These are phyloP conservation scores for Tipula unca DNA, from an alignment of 2,888 invertebrate species.

Conservation along the genomic window DNA sequence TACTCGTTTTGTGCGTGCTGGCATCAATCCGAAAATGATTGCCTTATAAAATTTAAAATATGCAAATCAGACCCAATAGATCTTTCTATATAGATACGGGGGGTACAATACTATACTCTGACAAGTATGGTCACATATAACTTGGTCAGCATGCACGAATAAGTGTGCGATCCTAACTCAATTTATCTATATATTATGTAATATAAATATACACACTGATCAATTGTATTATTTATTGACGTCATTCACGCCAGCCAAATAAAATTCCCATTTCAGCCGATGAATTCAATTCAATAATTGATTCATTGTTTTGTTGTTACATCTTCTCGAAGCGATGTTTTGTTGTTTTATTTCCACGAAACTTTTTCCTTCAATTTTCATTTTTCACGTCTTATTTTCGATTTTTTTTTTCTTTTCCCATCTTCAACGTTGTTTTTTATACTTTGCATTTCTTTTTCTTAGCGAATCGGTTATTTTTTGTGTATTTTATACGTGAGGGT, in stretches of 20 bases:
- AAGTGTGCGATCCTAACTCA: not conserved
- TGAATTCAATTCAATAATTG: not conserved
- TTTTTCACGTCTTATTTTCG: not conserved
- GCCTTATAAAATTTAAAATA: not conserved
- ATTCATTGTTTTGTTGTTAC: not conserved
- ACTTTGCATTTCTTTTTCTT: not conserved
- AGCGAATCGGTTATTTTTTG: not conserved
- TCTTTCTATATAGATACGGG: not conserved
- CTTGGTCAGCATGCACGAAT: too few relatives aligned
- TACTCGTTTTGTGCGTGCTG: not conserved
- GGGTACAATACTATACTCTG: not conserved
- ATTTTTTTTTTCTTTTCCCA: not conserved
- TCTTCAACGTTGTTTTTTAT: not conserved
- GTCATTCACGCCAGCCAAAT: not conserved
- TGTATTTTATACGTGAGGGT: not conserved
- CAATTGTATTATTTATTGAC: not conserved
- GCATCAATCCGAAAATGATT: not conserved
- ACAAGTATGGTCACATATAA: not conserved
- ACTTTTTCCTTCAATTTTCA: not conserved
- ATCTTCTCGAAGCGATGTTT: not conserved
- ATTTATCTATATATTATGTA: too few relatives aligned
- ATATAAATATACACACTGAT: not conserved
- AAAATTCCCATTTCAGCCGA: not conserved
- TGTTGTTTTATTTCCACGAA: not conserved
- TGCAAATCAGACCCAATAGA: not conserved